Base-by-base conservation (phyloP, 2,113 vertebrate genomes). In the Nestor notabilis region DNA sequence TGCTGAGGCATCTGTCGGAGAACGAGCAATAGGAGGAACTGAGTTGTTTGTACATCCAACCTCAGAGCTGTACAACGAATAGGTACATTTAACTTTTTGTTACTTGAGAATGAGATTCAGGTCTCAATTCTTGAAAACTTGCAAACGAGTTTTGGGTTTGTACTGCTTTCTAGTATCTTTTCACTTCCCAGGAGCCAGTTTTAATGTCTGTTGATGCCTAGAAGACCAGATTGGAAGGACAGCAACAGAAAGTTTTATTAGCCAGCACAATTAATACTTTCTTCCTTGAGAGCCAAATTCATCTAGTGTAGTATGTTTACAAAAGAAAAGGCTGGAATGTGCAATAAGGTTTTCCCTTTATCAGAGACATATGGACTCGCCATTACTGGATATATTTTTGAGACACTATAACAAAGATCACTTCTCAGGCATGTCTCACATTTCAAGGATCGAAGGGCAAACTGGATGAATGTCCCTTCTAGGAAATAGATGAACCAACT, bases 211-310 rank as follows among this genome's bases (percentile, higher is more conserved):
- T 76, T 76, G 77, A 58, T 95, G 92, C 87, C 97, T 94, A 85
- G 94, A 97, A 93, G 95, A 97, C 94, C 97, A 97, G 92, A 96
- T 85, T 95, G 97, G 96, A 87, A 93, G 69, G 80, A 89, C 37
- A 95, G 70, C 65, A 72, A 91, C 65, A 85, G 64, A 70, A 90
- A 75, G 35, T 92, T 89, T 97, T 96, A 96, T 94, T 98, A 97
- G 97, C 96, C 94, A 96, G 88, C 77, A 95, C 97, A 96, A 97
- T 97, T 97, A 96, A 97, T 97, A 96, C 96, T 97, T 97, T 89
- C 91, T 96, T 96, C 96, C 89, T 93, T 97, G 93, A 97, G 66
- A 91, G 92, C 93, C 94, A 98, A 97, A 96, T 97, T 98, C 79
- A 93, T 96, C 93, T 96, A 96, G 49, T 89, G 53, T 97, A 95